Conservation (phyloP, 2,888 invertebrate genomes). For the Ornithoptera priamus region DNA sequence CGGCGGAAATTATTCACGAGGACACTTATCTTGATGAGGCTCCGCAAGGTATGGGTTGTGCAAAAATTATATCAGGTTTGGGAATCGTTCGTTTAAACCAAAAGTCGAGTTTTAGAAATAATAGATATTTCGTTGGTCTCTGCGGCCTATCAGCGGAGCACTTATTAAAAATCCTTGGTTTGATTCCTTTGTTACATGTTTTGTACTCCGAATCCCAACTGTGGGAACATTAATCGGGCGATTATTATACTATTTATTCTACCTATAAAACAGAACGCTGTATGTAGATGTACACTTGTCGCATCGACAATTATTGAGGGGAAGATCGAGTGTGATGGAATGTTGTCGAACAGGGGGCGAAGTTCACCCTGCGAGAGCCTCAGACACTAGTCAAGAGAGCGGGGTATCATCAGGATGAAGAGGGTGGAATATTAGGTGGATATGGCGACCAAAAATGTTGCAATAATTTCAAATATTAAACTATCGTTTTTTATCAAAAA, state of each 20-base stretch:
- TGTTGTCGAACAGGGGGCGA: slow-evolving; percentile 8
- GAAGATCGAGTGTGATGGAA: slow-evolving; percentile 7
- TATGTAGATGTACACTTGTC: not conserved
- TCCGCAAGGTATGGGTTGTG: slow-evolving; percentile 24
- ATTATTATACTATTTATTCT: not conserved
- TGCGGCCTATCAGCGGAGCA: too few relatives aligned
- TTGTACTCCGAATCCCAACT: too few relatives aligned
- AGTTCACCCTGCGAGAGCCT: slow-evolving; percentile 1
- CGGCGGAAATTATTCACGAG: slow-evolving; percentile 60
- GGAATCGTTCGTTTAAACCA: too few relatives aligned
- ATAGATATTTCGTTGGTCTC: too few relatives aligned
- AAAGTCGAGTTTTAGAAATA: too few relatives aligned
- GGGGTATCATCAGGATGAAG: too few relatives aligned
- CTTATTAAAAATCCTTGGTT: too few relatives aligned
- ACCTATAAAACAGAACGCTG: not conserved
- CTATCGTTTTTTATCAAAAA: too few relatives aligned
- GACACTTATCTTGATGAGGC: slow-evolving; percentile 70
- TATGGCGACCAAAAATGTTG: not conserved
- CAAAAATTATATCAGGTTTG: too few relatives aligned
- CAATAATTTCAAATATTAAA: too few relatives aligned
- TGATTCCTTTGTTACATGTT: too few relatives aligned
- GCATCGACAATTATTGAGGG: slow-evolving; percentile 2
- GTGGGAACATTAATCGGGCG: too few relatives aligned
- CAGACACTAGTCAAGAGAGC: not conserved
- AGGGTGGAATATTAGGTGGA: not conserved